These are phyloP conservation scores for Pantelozetes paolii DNA, from an alignment of 2,888 invertebrate genomes.

Conservation along the genomic window DNA sequence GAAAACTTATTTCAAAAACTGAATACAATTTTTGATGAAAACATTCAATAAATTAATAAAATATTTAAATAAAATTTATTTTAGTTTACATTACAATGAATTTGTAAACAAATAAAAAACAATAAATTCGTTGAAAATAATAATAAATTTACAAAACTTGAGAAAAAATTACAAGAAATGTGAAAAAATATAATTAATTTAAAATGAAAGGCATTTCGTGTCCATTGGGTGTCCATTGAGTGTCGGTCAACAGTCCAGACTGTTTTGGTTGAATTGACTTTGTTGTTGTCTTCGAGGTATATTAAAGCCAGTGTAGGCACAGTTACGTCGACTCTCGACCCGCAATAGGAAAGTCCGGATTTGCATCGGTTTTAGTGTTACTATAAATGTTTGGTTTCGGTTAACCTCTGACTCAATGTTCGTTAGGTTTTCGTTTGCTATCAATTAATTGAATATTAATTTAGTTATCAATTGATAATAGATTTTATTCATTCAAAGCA, in stretches of 20 bases:
- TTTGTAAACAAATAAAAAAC: no score
- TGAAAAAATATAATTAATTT: not conserved
- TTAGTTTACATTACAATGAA: no score
- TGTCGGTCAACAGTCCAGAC: slow-evolving; percentile 3
- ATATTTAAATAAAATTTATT: no score
- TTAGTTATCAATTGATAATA: no score
- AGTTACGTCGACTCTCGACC: slow-evolving; percentile 17
- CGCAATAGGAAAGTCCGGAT: slow-evolving; percentile 62
- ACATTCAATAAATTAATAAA: no score
- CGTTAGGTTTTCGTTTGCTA: not conserved
- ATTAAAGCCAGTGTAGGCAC: slow-evolving; percentile 21
- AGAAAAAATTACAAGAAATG: not conserved
- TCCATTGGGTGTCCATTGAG: not conserved
- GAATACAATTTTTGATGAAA: no score
- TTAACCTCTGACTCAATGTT: not conserved
- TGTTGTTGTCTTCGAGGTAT: slow-evolving; percentile 4
- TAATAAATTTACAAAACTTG: no score
- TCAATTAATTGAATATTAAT: no score
- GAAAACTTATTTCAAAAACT: no score
- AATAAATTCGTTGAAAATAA: no score
- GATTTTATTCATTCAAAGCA: not conserved
- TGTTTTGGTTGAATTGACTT: not conserved
- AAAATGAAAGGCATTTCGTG: not conserved
- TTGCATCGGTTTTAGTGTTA: slow-evolving; percentile 39
- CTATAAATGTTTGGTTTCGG: slow-evolving; percentile 13